Base-by-base conservation (phyloP, 2,113 vertebrate genomes). In the Nycticebus coucang region DNA sequence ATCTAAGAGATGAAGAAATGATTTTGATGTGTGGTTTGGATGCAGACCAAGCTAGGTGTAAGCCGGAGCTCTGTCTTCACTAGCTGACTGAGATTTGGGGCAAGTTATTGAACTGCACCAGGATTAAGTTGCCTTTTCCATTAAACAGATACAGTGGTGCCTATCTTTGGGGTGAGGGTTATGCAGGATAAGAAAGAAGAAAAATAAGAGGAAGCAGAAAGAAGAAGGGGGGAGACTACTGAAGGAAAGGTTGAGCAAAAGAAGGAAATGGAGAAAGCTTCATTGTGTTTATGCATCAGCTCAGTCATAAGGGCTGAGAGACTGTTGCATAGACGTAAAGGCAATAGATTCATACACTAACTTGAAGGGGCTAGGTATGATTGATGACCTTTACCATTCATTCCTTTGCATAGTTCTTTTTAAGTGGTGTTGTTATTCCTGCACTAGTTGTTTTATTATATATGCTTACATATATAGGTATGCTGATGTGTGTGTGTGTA, bases 1-100 rank as follows among this genome's bases (percentile, higher is more conserved):
- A 69, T 85, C 57, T 91, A 35, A 86, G 69, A 89, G 37, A 7
- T 3, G 7, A 91, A 74, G 64, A 62, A 5, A 15, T 41, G 28
- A 15, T 77, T 95, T 93, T n/a, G 37, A 41, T 71, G 35, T 71
- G 37, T 68, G 35, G 8, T 45, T 90, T 92, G 28, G 22, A 66
- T n/a, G 5, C 59, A 45, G 12, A 55, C 17, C 12, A 59, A 93
- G 6, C 24, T 7, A 82, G n/a, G 57, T 41, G 11, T 22, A 57
- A 57, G 1, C 55, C 14, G 1, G 22, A 92, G 33, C 9, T 75
- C 19, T 85, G 4, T 72, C 50, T n/a, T 72, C 57, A 37, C 5
- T 59, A 41, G 66, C 7, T 60, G 28, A 17, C 28, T 88, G 66
- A 64, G 64, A 84, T 41, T 62, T n/a, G 9, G 21, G 41, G 11